Evolutionary conservation across 2,888 invertebrate species (phyloP).

Genomic region (Chymomyza fuscimana): DNA sequence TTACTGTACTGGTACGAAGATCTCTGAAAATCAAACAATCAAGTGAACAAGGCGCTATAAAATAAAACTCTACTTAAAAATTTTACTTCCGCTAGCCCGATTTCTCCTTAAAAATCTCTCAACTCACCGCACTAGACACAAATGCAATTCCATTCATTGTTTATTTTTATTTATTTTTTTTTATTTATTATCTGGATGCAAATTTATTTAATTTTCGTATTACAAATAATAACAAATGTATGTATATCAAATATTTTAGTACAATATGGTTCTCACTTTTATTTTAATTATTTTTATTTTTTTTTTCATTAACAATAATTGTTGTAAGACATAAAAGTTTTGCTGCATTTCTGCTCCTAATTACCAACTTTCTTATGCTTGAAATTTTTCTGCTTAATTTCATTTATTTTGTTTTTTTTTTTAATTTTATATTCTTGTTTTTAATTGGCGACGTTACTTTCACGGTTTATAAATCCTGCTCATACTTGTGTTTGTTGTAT

Average conservation of each 20-base stretch:
- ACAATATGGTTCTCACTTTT: constrained; percentile 67
- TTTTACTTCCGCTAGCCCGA: too few relatives aligned
- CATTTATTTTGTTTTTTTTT: constrained; percentile 36
- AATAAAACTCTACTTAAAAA: too few relatives aligned
- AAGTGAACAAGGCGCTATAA: too few relatives aligned
- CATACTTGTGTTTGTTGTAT: constrained; percentile 40
- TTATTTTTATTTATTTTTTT: constrained; percentile 27
- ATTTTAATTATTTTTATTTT: constrained; percentile 47
- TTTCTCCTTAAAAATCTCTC: too few relatives aligned
- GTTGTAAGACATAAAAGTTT: constrained; percentile 65
- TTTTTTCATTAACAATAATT: constrained; percentile 63
- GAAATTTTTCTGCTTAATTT: constrained; percentile 19
- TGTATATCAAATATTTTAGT: constrained; percentile 71
- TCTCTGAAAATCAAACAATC: too few relatives aligned
- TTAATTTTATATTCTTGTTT: constrained; percentile 22
- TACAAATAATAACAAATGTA: constrained; percentile 71
- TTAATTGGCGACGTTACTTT: constrained; percentile 72
- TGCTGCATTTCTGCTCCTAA: constrained; percentile 41
- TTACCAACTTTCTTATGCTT: constrained; percentile 26
- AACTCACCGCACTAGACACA: too few relatives aligned
- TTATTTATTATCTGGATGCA: constrained; percentile 71
- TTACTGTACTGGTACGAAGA: too few relatives aligned
- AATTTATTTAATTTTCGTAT: constrained; percentile 71
- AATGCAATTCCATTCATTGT: not conserved
- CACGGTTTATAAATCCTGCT: constrained; percentile 56